Evolutionary conservation across 92 coral and sea anemone genomes (phyloP), one percentile per base, ranked within the genome.

Genomic region (Epizoanthus scotinus): DNA sequence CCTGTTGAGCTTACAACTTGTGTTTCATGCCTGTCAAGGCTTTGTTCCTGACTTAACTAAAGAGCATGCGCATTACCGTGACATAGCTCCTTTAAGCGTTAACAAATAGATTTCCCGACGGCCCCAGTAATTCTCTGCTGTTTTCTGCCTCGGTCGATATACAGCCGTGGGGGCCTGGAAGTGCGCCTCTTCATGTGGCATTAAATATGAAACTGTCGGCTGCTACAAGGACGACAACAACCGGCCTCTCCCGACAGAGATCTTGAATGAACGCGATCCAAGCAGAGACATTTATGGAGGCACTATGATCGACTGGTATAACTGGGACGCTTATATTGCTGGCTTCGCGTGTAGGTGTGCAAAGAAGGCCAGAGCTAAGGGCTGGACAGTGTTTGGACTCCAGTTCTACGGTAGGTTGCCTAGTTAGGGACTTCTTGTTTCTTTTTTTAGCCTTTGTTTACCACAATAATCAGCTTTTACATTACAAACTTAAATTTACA

Each of bases 301-400:
- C 0, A 71, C 61, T 0, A 50, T 63, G 79, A 86, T 93, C 49
- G 86, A 91, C 6, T 93, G 98, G 98, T 29, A 10, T 10, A 50
- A 91, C 64, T 93, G 98, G 98, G 78, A 93, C 71, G 72, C 65
- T 29, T 93, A 88, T 80, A 88, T 91, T 82, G 81, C 82, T 3
- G 93, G 63, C 1, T 91, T 93, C 80, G 91, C 94, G 1, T 93
- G 98, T 57, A 81, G 97, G 61, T 92, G 97, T 71, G 97, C 97
- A 0, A 57, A 71, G 20, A 55, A 66, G 42, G 91, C 91, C 19
- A 81, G 81, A 82, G 87, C 64, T 6, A 86, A 75, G 27, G 98
- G 95, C 6, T 91, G 86, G 77, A 88, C 36, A 2, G 87, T 88
- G 2, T 93, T 93, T 40, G 95, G 93, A 15, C 59, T 93, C 58